Evolutionary conservation across 2,113 vertebrate species (phyloP).

Genomic region (Scolopax mira): DNA sequence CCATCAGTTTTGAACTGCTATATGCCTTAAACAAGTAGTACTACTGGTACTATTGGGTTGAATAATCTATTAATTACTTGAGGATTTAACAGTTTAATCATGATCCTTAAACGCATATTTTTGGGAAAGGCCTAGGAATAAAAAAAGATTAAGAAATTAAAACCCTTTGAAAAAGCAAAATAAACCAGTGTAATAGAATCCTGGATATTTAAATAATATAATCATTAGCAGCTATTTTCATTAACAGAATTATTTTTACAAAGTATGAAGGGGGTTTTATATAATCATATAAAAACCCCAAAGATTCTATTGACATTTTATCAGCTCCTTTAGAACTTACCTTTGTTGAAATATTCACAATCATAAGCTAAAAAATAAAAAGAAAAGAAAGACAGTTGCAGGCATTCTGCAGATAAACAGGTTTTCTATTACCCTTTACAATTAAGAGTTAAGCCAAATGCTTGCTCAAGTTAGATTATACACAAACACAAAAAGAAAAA

Average conservation of each 20-base stretch:
- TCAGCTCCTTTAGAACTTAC: conserved; percentile 65
- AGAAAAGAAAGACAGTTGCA: not conserved
- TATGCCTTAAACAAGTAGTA: not conserved
- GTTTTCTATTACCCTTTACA: accelerated
- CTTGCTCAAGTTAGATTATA: not conserved
- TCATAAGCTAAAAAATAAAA: conserved; percentile 86
- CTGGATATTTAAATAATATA: not conserved
- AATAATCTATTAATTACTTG: not conserved
- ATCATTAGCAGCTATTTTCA: not conserved
- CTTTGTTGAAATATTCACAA: conserved; percentile 99
- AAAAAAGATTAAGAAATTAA: not conserved
- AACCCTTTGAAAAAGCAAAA: not conserved
- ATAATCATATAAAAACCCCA: not conserved
- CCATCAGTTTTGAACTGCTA: not conserved
- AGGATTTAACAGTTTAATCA: not conserved
- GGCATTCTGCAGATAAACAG: not conserved
- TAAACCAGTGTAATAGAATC: not conserved
- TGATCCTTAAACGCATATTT: not conserved
- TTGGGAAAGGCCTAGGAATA: not conserved
- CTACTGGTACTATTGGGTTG: not conserved
- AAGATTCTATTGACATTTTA: not conserved
- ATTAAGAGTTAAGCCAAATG: not conserved
- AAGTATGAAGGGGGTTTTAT: not conserved
- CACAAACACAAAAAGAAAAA: not conserved
- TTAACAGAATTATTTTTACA: not conserved